Percentiles rank a stretch among this genome's conserved stretches.
Evolutionary conservation across 2,797 vertebrate species (phyloP).

Genomic region (Borostomias antarcticus): DNA sequence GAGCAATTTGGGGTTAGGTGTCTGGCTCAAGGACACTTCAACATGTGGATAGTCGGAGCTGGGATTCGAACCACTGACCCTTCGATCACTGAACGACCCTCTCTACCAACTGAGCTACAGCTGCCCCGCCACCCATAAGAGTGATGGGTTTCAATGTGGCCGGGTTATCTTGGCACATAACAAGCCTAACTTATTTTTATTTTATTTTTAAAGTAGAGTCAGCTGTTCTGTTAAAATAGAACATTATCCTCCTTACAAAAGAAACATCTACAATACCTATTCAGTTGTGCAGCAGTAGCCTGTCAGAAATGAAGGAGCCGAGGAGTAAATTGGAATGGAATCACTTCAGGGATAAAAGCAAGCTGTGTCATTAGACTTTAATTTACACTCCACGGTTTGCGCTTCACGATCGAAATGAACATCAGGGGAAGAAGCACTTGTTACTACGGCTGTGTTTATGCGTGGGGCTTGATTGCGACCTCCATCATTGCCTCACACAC

Average conservation of each 20-base stretch:
- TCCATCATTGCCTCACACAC: slow-evolving; percentile 58
- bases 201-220: not conserved
- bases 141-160: not conserved
- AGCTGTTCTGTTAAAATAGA: not conserved
- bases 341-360: slow-evolving; percentile 39
- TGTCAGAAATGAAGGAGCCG: not conserved
- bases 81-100: too few species aligned
- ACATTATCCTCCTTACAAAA: not conserved
- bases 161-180: not conserved
- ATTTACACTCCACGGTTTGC: slow-evolving; percentile 49
- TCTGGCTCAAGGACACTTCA: too few species aligned
- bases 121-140: too few species aligned
- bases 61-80: too few species aligned
- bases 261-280: not conserved
- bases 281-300: not conserved
- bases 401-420: slow-evolving; percentile 37
- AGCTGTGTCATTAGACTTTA: slow-evolving; percentile 48
- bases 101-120: too few species aligned
- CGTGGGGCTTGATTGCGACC: slow-evolving; percentile 63
- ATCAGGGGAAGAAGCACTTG: slow-evolving; percentile 54
- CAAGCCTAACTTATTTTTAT: not conserved
- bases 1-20: too few species aligned
- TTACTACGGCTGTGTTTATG: slow-evolving; percentile 67
- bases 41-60: too few species aligned
- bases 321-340: not conserved